phyloP scores from a whole-genome alignment of 2,113 vertebrate genomes.

The Neomonachus schauinslandi region DNA sequence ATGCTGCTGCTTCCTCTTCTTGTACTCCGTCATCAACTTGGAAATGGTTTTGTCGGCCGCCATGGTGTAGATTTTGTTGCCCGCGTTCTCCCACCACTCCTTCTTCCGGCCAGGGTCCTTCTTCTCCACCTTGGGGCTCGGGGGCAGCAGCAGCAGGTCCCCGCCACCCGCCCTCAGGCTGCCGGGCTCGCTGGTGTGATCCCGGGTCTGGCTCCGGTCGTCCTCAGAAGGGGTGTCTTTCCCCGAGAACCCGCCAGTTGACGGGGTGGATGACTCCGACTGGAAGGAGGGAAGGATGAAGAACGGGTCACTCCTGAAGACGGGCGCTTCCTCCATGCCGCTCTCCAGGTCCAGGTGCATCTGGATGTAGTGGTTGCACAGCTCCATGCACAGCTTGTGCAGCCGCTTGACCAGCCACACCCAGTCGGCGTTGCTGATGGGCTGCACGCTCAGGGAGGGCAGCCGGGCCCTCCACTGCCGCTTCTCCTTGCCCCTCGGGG shows the following conservation, averaged over 20 bases:
- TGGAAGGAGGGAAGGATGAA: slow-evolving; percentile 95
- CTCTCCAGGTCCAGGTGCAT: slow-evolving; percentile 96
- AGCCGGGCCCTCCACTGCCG: slow-evolving; percentile 92
- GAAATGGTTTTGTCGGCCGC: slow-evolving; percentile 95
- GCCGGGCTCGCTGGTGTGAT: slow-evolving; percentile 83
- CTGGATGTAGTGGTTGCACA: slow-evolving; percentile 97
- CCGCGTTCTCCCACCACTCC: slow-evolving; percentile 98
- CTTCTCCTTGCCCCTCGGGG: slow-evolving; percentile 93
- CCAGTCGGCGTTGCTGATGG: slow-evolving; percentile 94
- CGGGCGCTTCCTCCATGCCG: slow-evolving; percentile 88
- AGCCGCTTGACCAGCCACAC: slow-evolving; percentile 95
- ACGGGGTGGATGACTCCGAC: slow-evolving; percentile 94
- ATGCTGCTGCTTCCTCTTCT: slow-evolving; percentile 94
- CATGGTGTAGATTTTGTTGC: slow-evolving; percentile 97
- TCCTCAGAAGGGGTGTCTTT: slow-evolving; percentile 95
- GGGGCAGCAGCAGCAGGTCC: slow-evolving; percentile 83
- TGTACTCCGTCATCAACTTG: slow-evolving; percentile 97
- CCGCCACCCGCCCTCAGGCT: slow-evolving; percentile 84
- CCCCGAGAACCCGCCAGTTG: slow-evolving; percentile 90
- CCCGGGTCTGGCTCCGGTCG: slow-evolving; percentile 85
- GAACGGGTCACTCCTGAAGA: slow-evolving; percentile 87
- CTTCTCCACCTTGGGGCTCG: slow-evolving; percentile 87
- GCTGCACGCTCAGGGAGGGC: slow-evolving; percentile 93
- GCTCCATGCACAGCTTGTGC: slow-evolving; percentile 96
- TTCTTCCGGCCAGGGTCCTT: slow-evolving; percentile 89